A percentile compares a stretch with the other conserved stretches of the same genome.
phyloP scores from a whole-genome alignment of 1,140 invertebrate genomes.

The Melanaphis sacchari region DNA sequence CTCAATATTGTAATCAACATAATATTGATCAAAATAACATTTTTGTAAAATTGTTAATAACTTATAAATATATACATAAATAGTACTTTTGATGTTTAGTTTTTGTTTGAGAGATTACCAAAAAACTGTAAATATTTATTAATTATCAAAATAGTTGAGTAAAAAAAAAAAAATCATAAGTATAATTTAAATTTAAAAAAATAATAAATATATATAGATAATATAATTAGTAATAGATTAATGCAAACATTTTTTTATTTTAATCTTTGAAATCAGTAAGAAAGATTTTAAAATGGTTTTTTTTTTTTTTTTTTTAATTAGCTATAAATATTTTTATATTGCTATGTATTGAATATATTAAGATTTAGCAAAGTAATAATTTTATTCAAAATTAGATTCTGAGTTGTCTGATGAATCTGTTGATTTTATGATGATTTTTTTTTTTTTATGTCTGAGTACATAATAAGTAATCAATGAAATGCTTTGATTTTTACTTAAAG shows the following conservation, averaged over 20 bases:
- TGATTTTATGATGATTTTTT: too few relatives aligned
- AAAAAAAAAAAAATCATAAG: background rate
- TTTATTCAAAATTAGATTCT: background rate
- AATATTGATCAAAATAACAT: background rate
- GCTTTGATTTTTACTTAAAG: too few relatives aligned
- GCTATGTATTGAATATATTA: background rate
- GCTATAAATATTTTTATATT: background rate
- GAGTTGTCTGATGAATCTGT: too few relatives aligned
- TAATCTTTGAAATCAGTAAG: background rate
- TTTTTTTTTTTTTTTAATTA: background rate
- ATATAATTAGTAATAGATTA: background rate
- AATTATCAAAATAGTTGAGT: background rate
- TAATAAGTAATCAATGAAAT: too few relatives aligned
- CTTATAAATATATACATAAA: background rate
- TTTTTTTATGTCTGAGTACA: too few relatives aligned
- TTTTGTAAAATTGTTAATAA: constrained; percentile 10
- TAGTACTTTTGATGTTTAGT: background rate
- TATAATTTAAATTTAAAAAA: background rate
- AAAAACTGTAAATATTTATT: background rate
- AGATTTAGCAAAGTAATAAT: too few relatives aligned
- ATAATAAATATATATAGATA: background rate
- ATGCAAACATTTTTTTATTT: background rate
- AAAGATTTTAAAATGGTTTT: background rate
- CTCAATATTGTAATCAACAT: background rate
- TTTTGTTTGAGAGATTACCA: background rate